Conservation (phyloP, 2,797 vertebrate species). For the Hylomyscus alleni region DNA sequence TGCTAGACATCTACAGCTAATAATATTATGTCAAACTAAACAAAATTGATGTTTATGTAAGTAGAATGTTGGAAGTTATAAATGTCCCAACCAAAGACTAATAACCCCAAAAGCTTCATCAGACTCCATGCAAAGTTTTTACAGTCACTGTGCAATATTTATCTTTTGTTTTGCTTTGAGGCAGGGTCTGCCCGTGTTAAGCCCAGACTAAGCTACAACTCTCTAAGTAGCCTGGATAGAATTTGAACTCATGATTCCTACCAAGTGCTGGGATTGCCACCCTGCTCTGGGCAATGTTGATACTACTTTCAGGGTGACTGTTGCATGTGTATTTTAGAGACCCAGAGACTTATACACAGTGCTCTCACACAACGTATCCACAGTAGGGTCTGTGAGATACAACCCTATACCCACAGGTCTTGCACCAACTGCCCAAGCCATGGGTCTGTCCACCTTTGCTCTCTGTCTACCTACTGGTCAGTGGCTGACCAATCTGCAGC, state of each 20-base stretch:
- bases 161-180: background rate
- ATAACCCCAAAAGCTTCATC: background rate
- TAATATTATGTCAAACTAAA: background rate
- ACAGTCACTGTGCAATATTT: background rate
- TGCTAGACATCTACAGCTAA: conserved; percentile 30
- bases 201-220: background rate
- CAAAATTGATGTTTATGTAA: background rate
- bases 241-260: background rate
- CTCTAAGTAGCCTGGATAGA: background rate
- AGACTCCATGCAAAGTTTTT: background rate
- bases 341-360: background rate
- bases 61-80: background rate
- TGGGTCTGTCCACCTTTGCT: background rate
- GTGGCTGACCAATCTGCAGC: background rate
- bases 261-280: background rate
- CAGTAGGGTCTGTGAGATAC: background rate
- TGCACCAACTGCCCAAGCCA: background rate
- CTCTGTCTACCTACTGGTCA: background rate
- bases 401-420: background rate
- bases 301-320: background rate
- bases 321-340: background rate
- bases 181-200: background rate
- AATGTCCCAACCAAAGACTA: background rate
- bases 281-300: background rate
- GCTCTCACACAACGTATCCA: background rate